Evolutionary conservation across 2,797 vertebrate species (phyloP).

Genomic region (Oreonectes daqikongensis): DNA sequence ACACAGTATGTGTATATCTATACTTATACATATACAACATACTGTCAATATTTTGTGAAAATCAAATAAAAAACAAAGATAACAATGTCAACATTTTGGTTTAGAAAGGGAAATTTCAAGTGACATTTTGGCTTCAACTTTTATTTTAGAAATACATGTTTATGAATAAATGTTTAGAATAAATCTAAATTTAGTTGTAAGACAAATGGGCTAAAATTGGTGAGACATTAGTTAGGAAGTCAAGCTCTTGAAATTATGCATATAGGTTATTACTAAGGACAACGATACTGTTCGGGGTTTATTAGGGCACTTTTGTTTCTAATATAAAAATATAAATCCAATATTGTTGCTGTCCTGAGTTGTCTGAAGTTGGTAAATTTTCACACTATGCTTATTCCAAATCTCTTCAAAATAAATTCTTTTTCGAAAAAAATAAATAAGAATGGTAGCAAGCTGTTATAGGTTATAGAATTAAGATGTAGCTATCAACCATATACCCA

Average conservation of each 20-base stretch:
- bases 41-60: constrained; percentile 47
- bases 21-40: constrained; percentile 59
- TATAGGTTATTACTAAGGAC: constrained; percentile 34
- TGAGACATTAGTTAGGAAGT: constrained; percentile 23
- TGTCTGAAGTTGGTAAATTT: constrained; percentile 16
- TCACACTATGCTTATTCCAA: background rate
- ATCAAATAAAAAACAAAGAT: constrained; percentile 42
- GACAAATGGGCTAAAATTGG: constrained; percentile 7
- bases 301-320: background rate
- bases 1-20: constrained; percentile 42
- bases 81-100: constrained; percentile 40
- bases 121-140: constrained; percentile 15
- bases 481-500: constrained; percentile 2
- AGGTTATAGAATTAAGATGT: constrained; percentile 4
- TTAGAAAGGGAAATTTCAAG: constrained; percentile 15
- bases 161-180: background rate
- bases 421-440: too few species aligned
- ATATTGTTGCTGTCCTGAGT: constrained; percentile 48
- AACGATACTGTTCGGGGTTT: constrained; percentile 17
- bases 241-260: constrained; percentile 59
- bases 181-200: background rate
- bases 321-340: constrained; percentile 11
- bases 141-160: constrained; percentile 7
- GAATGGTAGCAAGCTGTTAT: too few species aligned
- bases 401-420: constrained; percentile 12